phyloP scores from a whole-genome alignment of 2,888 invertebrate species.

The Mesorhabditis belari region DNA sequence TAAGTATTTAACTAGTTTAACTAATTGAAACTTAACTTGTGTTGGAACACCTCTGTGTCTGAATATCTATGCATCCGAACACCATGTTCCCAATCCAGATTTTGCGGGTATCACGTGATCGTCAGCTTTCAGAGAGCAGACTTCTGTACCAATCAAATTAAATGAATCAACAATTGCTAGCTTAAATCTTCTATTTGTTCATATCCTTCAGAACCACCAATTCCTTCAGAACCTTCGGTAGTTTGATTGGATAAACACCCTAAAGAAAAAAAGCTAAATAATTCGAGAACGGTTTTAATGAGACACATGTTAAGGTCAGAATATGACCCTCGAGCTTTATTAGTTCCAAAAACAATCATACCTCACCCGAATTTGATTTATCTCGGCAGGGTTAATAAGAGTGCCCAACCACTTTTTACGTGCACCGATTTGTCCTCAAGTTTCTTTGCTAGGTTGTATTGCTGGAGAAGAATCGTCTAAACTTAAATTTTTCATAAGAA shows the following conservation, averaged over 20 bases:
- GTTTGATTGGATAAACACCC: slow-evolving; percentile 47
- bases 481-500: too few species aligned
- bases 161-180: not conserved
- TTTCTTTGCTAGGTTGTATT: too few species aligned
- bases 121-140: slow-evolving; percentile 62
- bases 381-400: slow-evolving; percentile 93
- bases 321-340: not conserved
- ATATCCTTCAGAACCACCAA: slow-evolving; percentile 73
- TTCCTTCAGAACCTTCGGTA: slow-evolving; percentile 82
- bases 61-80: too few species aligned
- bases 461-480: too few species aligned
- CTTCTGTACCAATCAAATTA: slow-evolving; percentile 63
- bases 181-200: too few species aligned
- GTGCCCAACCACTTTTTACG: slow-evolving; percentile 78
- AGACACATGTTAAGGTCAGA: not conserved
- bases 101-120: slow-evolving; percentile 76
- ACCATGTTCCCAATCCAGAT: slow-evolving; percentile 71
- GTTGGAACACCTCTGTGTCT: too few species aligned
- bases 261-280: slow-evolving; percentile 10
- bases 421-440: too few species aligned
- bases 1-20: too few species aligned
- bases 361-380: slow-evolving; percentile 82
- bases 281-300: not conserved
- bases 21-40: too few species aligned
- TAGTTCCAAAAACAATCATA: too few species aligned